These are phyloP conservation scores for Tenualosa thibaudeaui DNA, from an alignment of 2,797 vertebrate species.

Conservation along the genomic window DNA sequence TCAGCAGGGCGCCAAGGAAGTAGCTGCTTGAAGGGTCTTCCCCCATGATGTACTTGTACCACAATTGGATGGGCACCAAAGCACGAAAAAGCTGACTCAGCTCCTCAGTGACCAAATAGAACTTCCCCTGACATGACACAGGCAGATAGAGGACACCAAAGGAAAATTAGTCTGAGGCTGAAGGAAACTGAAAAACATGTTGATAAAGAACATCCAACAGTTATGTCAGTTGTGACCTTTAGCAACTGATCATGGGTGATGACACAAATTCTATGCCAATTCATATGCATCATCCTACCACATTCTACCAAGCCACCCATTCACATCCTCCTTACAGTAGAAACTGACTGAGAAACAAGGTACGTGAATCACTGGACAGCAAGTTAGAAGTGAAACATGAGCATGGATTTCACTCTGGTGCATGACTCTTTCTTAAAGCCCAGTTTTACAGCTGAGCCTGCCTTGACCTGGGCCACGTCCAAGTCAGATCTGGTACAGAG, in stretches of 20 bases:
- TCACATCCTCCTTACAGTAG: background rate
- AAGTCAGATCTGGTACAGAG: background rate
- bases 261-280: background rate
- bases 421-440: background rate
- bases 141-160: background rate
- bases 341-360: background rate
- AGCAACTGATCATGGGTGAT: background rate
- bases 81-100: slow-evolving; percentile 96
- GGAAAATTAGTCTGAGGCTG: background rate
- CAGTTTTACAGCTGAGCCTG: background rate
- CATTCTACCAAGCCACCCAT: background rate
- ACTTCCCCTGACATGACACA: slow-evolving; percentile 82
- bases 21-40: slow-evolving; percentile 92
- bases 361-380: background rate
- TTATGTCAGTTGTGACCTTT: background rate
- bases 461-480: background rate
- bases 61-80: slow-evolving; percentile 94
- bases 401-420: background rate
- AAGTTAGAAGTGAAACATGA: background rate
- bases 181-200: background rate
- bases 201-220: background rate
- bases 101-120: slow-evolving; percentile 95
- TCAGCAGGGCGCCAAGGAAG: slow-evolving; percentile 89
- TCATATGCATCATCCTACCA: background rate
- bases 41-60: slow-evolving; percentile 99